Evolutionary conservation across 2,113 vertebrate species (phyloP), one percentile per base, ranked within the genome.

Genomic region (Dasyprocta punctata): DNA sequence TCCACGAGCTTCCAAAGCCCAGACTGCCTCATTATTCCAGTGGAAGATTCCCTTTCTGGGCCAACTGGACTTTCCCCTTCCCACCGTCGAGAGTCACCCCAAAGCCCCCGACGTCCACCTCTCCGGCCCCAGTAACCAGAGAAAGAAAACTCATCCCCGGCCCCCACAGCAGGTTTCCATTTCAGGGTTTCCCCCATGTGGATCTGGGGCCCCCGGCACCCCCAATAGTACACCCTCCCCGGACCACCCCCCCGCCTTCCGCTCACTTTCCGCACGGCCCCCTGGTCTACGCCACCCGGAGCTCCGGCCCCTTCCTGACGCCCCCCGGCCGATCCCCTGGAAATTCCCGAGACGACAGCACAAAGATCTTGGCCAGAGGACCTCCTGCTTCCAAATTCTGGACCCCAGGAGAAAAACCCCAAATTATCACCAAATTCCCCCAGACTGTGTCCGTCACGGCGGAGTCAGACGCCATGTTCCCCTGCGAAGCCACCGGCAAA

Each of bases 401-500:
- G 75, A 71, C 86, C 6, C 92, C 90, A 0, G 98, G 98, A 93
- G 98, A 98, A 69, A 99, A 97, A 95, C 99, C 99, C 49, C 98
- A 95, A 54, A 99, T 99, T 85, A 89, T 96, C 52, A 97, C 98
- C 61, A 98, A 96, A 52, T 92, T 92, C 0, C 96, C 98, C 17
- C 98, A 98, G 60, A 98, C 98, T 0, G 80, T 99, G 93, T 99
- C 98, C 0, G 97, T 99, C 90, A 97, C 98, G 24, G 99, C 99
- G 4, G 99, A 99, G 97, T 97, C 95, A 3, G 99, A 99, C 89
- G 98, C 97, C 49, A 61, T 97, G 75, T 98, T 99, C 71, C 99
- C 99, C n/a, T 99, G 99, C 96, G 98, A 99, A 85, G 98, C 99
- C 2, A 83, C 94, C 4, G 99, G 99, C 20, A 98, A 99, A 8